phyloP scores from a whole-genome alignment of 2,797 vertebrate genomes.

The Vireo griseus region DNA sequence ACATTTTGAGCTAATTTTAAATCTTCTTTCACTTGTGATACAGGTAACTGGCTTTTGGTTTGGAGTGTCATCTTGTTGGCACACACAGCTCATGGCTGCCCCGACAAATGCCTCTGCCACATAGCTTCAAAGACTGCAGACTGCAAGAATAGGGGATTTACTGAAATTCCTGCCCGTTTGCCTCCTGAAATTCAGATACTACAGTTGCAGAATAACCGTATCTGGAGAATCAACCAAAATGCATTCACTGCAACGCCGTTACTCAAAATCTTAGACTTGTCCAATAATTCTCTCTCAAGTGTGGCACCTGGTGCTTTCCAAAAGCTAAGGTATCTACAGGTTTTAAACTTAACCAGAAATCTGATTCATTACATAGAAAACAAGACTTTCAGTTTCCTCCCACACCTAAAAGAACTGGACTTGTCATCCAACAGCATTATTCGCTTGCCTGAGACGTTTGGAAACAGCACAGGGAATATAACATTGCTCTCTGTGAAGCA shows the following conservation, averaged over 20 bases:
- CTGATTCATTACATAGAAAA: slow-evolving; percentile 86
- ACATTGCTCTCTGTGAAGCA: slow-evolving; percentile 84
- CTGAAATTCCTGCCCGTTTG: slow-evolving; percentile 82
- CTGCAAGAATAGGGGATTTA: slow-evolving; percentile 85
- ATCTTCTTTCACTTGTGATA: not conserved
- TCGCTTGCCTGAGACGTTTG: slow-evolving; percentile 81
- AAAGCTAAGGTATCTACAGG: slow-evolving; percentile 81
- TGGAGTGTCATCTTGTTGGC: slow-evolving; percentile 68
- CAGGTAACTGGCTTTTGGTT: slow-evolving; percentile 77
- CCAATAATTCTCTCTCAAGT: slow-evolving; percentile 90
- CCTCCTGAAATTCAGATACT: slow-evolving; percentile 86
- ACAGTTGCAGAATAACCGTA: slow-evolving; percentile 89
- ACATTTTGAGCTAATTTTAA: not conserved
- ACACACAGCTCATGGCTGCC: slow-evolving; percentile 73
- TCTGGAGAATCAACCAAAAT: slow-evolving; percentile 83
- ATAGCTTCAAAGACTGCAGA: slow-evolving; percentile 83
- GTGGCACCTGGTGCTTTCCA: slow-evolving; percentile 84
- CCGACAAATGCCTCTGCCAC: slow-evolving; percentile 86
- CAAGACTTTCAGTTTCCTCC: slow-evolving; percentile 82
- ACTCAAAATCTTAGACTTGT: slow-evolving; percentile 86
- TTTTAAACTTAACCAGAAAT: slow-evolving; percentile 88
- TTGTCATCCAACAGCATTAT: slow-evolving; percentile 89
- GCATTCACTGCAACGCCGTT: slow-evolving; percentile 82
- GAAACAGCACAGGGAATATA: slow-evolving; percentile 85
- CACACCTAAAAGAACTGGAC: slow-evolving; percentile 85